A percentile compares a stretch with the other conserved stretches of the same genome.
These are phyloP conservation scores for Scortum barcoo DNA, from an alignment of 2,113 vertebrate genomes.

Conservation along the genomic window DNA sequence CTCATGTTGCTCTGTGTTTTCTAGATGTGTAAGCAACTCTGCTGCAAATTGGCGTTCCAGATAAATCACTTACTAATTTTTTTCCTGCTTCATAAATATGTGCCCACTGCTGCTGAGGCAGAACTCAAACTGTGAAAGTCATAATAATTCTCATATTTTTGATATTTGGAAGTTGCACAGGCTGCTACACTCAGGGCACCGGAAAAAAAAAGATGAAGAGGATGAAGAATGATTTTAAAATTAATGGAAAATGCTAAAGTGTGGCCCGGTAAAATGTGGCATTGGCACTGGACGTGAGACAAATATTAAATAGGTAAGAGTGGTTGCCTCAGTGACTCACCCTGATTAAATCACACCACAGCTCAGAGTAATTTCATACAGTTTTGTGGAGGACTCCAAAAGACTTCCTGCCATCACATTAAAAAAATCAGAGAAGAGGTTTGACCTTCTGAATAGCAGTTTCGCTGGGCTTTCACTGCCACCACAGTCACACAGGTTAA, in stretches of 20 bases:
- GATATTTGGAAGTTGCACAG: conserved; percentile 22
- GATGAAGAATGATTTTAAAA: conserved; percentile 53
- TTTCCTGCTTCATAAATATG: neutral
- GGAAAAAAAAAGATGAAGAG: conserved; percentile 2
- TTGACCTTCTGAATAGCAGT: conserved; percentile 32
- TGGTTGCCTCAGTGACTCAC: conserved; percentile 51
- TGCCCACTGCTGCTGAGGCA: neutral
- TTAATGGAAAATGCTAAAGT: conserved; percentile 50
- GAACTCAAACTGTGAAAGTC: neutral
- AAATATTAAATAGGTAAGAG: conserved; percentile 63
- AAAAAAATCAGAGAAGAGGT: conserved; percentile 10
- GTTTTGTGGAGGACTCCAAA: conserved; percentile 8
- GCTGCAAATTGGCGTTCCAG: neutral
- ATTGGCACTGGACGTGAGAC: conserved; percentile 43
- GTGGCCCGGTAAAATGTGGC: neutral
- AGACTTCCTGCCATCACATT: neutral
- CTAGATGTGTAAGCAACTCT: neutral
- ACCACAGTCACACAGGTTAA: neutral
- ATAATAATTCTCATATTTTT: neutral
- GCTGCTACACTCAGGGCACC: neutral
- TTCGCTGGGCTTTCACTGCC: neutral
- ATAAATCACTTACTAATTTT: neutral
- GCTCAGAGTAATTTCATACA: conserved; percentile 34
- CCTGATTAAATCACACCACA: conserved; percentile 61
- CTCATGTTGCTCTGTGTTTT: neutral